Evolutionary conservation across 2,113 vertebrate genomes (phyloP).

Genomic region (Corythaixoides concolor): DNA sequence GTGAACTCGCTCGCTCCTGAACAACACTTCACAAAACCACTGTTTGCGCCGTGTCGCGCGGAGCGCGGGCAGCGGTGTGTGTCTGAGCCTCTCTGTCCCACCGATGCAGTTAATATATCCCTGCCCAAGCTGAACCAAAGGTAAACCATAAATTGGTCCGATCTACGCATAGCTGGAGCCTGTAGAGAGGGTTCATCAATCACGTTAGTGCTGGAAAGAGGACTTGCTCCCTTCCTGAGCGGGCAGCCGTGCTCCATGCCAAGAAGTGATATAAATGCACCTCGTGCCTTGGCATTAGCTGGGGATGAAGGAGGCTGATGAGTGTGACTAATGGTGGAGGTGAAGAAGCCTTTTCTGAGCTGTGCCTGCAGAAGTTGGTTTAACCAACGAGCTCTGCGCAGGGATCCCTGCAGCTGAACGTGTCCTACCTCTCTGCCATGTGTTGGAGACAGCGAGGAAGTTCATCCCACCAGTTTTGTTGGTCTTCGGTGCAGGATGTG

Average conservation of each 20-base stretch:
- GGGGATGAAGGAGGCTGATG: background rate
- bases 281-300: background rate
- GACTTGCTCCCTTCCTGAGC: background rate
- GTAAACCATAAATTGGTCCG: background rate
- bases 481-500: background rate
- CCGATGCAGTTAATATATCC: background rate
- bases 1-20: background rate
- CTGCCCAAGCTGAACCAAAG: background rate
- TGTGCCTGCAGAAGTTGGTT: background rate
- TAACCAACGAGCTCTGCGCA: background rate
- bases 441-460: background rate
- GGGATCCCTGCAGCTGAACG: background rate
- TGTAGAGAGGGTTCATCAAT: background rate
- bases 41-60: accelerated
- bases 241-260: accelerated
- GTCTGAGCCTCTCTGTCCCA: background rate
- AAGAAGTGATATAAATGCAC: background rate
- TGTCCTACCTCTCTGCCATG: too few relatives aligned
- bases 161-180: background rate
- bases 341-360: background rate
- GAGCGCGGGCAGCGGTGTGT: background rate
- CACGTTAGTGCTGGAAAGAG: background rate
- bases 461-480: background rate
- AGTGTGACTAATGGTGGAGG: background rate
- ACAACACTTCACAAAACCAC: background rate